Percentiles rank a stretch among this genome's conserved stretches.
These are phyloP conservation scores for Dendrocopos noguchii DNA, from an alignment of 2,113 vertebrate genomes.

Conservation along the genomic window DNA sequence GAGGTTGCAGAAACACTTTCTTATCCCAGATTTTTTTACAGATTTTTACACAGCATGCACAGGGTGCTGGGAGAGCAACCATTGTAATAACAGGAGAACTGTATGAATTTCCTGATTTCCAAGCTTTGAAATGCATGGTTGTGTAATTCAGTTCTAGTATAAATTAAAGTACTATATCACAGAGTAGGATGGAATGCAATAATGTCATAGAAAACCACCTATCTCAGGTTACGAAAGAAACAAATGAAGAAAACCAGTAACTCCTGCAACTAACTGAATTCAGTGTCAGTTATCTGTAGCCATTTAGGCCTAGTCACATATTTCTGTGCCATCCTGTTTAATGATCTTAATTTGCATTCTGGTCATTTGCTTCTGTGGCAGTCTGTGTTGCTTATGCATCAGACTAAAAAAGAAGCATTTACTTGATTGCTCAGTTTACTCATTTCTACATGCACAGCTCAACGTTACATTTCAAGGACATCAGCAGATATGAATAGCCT, in stretches of 20 bases:
- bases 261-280: background rate
- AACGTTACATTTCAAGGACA: slow-evolving; percentile 17
- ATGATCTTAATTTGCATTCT: background rate
- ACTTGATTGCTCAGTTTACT: background rate
- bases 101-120: background rate
- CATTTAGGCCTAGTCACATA: background rate
- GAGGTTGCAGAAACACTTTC: background rate
- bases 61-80: background rate
- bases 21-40: background rate
- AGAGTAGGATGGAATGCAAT: background rate
- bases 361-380: background rate
- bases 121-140: background rate
- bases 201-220: background rate
- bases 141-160: background rate
- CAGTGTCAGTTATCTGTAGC: background rate
- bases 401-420: background rate
- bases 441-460: background rate
- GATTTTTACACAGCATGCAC: background rate
- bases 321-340: background rate
- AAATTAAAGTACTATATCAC: background rate
- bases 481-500: slow-evolving; percentile 22
- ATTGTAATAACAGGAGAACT: background rate
- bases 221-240: background rate
- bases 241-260: rapidly evolving
- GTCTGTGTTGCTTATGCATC: background rate